Evolutionary conservation across 2,797 vertebrate genomes (phyloP).

Genomic region (Prionace glauca): DNA sequence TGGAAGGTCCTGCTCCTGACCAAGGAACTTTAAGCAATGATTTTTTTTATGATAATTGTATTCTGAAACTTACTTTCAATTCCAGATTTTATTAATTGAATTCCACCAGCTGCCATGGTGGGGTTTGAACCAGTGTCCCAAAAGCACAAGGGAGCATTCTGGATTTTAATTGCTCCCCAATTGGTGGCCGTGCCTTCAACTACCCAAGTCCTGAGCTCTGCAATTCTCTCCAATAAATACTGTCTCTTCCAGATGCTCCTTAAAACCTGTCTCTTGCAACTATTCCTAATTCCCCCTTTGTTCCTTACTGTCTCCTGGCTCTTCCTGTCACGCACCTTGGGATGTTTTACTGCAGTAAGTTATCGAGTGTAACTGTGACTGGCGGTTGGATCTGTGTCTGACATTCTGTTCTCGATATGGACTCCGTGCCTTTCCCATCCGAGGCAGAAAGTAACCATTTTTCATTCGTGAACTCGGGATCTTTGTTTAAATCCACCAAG

Average conservation of each 20-base stretch:
- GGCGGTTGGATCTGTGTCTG: no score
- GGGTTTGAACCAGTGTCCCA: no score
- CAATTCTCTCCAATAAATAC: not conserved
- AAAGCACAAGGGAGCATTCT: no score
- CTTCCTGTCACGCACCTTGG: not conserved
- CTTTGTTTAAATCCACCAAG: not conserved
- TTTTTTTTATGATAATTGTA: no score
- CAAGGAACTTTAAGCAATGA: no score
- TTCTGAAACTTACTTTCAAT: no score
- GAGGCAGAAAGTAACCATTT: not conserved
- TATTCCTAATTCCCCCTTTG: not conserved
- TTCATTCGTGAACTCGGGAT: not conserved
- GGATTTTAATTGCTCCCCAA: not conserved
- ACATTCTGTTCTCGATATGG: not conserved
- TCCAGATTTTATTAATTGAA: no score
- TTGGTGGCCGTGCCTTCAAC: not conserved
- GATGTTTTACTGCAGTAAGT: not conserved
- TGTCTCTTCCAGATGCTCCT: not conserved
- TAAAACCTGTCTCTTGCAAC: not conserved
- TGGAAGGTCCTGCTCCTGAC: no score
- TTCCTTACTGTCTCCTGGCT: not conserved
- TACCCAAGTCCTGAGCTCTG: not conserved
- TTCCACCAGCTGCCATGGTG: no score
- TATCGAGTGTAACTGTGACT: no score
- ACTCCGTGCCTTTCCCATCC: not conserved